Conservation (phyloP, 2,797 vertebrate genomes). For the Platalea minor region DNA sequence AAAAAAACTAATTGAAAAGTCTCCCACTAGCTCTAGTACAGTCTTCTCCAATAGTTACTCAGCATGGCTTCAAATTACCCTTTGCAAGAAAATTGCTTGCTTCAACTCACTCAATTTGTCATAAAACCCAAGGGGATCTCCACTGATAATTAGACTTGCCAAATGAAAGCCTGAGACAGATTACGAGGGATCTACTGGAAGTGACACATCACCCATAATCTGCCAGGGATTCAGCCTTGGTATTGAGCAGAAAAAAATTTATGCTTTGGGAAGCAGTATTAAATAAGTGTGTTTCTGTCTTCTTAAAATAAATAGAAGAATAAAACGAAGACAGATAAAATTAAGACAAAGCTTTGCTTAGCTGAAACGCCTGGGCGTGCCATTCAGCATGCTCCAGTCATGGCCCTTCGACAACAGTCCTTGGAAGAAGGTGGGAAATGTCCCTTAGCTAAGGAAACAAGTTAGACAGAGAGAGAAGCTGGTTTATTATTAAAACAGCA, state of each 20-base stretch:
- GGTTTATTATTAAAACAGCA: background rate
- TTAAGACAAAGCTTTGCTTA: background rate
- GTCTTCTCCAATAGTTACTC: background rate
- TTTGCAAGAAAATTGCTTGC: background rate
- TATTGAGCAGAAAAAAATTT: background rate
- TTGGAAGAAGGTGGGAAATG: background rate
- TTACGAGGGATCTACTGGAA: background rate
- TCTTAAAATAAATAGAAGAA: background rate
- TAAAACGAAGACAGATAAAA: background rate
- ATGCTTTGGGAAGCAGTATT: background rate
- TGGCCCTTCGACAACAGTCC: background rate
- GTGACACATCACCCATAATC: background rate
- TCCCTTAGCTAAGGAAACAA: background rate
- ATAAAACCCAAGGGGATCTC: background rate
- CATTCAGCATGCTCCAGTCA: background rate
- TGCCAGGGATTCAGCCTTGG: background rate
- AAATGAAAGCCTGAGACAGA: background rate
- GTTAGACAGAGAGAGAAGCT: background rate
- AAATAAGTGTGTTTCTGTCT: background rate
- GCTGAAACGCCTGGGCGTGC: fast-evolving
- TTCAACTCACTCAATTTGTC: slow-evolving; percentile 16
- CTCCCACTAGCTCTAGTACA: background rate
- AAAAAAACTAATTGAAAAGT: background rate
- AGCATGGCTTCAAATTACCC: slow-evolving; percentile 4
- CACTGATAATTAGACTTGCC: background rate